Evolutionary conservation across 2,888 invertebrate species (phyloP).

Genomic region (Melanotus villosus): DNA sequence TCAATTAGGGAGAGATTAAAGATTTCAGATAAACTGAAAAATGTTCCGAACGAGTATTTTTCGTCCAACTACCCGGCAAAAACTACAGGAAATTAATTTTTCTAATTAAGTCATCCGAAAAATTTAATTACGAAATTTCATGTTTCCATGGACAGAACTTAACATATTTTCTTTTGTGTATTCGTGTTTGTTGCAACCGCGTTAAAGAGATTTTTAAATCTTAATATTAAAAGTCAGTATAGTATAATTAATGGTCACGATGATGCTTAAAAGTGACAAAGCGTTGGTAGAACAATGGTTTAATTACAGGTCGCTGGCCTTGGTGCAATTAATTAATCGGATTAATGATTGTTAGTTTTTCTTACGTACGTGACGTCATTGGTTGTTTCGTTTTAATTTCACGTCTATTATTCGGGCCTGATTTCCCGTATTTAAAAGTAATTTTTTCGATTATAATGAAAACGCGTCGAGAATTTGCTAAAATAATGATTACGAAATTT

Average conservation of each 20-base stretch:
- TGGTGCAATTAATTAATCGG: constrained; percentile 18
- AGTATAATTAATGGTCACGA: constrained; percentile 15
- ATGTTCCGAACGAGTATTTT: no score
- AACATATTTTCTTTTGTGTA: no score
- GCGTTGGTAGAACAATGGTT: constrained; percentile 30
- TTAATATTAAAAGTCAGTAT: neutral
- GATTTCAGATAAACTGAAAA: constrained; percentile 2
- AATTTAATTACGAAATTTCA: neutral
- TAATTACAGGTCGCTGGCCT: constrained; percentile 33
- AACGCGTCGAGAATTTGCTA: no score
- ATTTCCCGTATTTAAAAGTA: no score
- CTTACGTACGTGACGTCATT: neutral
- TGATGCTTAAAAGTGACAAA: constrained; percentile 26
- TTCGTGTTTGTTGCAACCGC: no score
- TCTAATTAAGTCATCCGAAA: neutral
- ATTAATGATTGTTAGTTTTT: constrained; percentile 18
- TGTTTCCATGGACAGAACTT: neutral
- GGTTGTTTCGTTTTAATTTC: neutral
- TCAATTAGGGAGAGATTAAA: constrained; percentile 29
- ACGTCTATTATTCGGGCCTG: no score
- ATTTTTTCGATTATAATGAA: no score
- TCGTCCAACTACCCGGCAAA: no score
- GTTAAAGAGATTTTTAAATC: neutral
- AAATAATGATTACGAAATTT: no score
- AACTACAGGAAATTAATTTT: neutral